Evolutionary conservation across 2,888 invertebrate genomes (phyloP).

Genomic region (Microctonus aethiopoides): DNA sequence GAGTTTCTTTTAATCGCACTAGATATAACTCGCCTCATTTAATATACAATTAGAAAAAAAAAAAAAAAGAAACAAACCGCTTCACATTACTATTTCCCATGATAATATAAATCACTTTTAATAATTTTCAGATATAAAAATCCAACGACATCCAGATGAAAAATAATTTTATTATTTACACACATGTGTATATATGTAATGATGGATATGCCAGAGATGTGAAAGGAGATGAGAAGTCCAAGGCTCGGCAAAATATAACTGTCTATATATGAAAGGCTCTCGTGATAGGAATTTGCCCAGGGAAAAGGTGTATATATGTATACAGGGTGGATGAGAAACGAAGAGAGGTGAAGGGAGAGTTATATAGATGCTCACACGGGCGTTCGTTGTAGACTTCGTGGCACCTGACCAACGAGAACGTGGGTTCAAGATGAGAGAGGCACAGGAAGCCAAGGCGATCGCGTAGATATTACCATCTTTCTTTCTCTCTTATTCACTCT

Average conservation of each 20-base stretch:
- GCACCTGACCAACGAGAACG: slow-evolving; percentile 46
- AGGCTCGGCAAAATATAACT: slow-evolving; percentile 24
- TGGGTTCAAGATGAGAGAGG: slow-evolving; percentile 21
- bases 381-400: slow-evolving; percentile 52
- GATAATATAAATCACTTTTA: too few relatives aligned
- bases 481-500: slow-evolving; percentile 13
- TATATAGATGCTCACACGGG: slow-evolving; percentile 27
- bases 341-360: too few relatives aligned
- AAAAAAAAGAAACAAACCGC: background rate
- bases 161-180: background rate
- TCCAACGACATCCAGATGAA: background rate
- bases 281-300: slow-evolving; percentile 43
- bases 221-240: slow-evolving; percentile 40
- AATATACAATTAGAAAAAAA: background rate
- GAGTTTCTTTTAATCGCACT: background rate
- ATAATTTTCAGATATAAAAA: background rate
- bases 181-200: slow-evolving; percentile 3
- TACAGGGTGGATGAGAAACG: background rate
- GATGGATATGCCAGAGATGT: slow-evolving; percentile 16
- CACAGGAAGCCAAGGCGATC: slow-evolving; percentile 40
- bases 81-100: too few relatives aligned
- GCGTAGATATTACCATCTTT: slow-evolving; percentile 39
- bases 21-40: background rate
- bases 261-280: slow-evolving; percentile 27
- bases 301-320: background rate